phyloP scores from a whole-genome alignment of 2,888 invertebrate species.

The Rhingia rostrata region DNA sequence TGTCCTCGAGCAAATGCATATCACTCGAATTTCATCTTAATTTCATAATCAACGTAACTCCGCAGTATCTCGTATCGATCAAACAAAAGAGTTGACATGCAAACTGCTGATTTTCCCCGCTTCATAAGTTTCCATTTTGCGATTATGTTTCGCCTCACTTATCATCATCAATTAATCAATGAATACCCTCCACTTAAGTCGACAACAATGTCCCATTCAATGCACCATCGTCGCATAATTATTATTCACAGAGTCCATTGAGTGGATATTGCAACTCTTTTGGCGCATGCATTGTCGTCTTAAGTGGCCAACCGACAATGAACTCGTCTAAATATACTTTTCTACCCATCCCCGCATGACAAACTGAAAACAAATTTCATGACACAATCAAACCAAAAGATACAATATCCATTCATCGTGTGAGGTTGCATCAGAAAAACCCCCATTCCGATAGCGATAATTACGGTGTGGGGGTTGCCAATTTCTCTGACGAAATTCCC shows the following conservation, averaged over 20 bases:
- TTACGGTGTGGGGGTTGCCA: conserved; percentile 43
- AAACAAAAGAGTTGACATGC: conserved; percentile 23
- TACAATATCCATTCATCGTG: conserved; percentile 8
- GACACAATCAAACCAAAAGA: conserved; percentile 59
- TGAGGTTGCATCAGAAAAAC: conserved; percentile 49
- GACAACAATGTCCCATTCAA: not conserved
- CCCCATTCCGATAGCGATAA: conserved; percentile 2
- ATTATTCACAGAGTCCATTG: conserved; percentile 20
- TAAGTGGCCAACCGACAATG: conserved; percentile 58
- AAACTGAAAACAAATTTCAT: too few relatives aligned
- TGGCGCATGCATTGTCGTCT: conserved; percentile 58
- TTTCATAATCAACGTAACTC: too few relatives aligned
- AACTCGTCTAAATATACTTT: conserved; percentile 55
- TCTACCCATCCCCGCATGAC: conserved; percentile 47
- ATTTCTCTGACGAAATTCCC: conserved; percentile 47
- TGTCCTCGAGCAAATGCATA: too few relatives aligned
- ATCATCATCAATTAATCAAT: conserved; percentile 30
- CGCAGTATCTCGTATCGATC: too few relatives aligned
- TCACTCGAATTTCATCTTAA: too few relatives aligned
- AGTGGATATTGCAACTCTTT: conserved; percentile 41
- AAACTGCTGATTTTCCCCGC: not conserved
- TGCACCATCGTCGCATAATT: conserved; percentile 14
- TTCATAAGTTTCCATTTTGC: too few relatives aligned
- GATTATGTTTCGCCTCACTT: not conserved
- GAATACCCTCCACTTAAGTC: not conserved